Percentiles rank a stretch among this genome's conserved stretches.
Conservation (phyloP, 2,113 vertebrate species). For the Gavialis gangeticus region DNA sequence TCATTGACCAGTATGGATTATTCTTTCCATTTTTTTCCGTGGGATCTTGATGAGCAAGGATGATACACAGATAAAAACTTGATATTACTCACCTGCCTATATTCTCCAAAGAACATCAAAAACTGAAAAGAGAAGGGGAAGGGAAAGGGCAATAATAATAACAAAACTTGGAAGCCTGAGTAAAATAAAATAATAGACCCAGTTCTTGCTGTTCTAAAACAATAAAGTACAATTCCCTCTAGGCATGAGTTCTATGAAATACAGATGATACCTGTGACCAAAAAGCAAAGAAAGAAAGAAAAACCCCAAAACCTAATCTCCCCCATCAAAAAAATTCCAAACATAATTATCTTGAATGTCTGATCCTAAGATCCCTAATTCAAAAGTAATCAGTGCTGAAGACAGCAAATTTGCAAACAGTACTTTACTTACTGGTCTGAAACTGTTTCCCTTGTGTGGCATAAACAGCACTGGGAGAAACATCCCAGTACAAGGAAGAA, state of each 20-base stretch:
- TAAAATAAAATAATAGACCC: slow-evolving; percentile 56
- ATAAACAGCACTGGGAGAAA: background rate
- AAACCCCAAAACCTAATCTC: background rate
- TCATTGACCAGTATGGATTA: slow-evolving; percentile 58
- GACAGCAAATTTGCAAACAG: background rate
- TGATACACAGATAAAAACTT: slow-evolving; percentile 24
- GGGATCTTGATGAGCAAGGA: background rate
- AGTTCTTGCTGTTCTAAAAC: slow-evolving; percentile 51
- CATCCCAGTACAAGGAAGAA: background rate
- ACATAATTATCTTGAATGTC: background rate
- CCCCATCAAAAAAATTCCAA: background rate
- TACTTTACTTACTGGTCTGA: background rate
- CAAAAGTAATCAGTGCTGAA: background rate
- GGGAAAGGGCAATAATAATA: background rate
- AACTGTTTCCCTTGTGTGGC: background rate
- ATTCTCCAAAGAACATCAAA: slow-evolving; percentile 47
- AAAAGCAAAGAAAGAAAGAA: background rate
- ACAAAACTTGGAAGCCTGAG: slow-evolving; percentile 47
- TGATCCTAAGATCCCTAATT: background rate
- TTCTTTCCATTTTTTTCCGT: slow-evolving; percentile 53
- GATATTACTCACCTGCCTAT: background rate
- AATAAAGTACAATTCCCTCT: slow-evolving; percentile 50
- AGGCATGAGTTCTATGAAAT: slow-evolving; percentile 47
- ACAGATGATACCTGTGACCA: background rate
- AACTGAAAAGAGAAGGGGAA: background rate